These are phyloP conservation scores for Disparrhopalites patrizii DNA, from an alignment of 2,888 invertebrate genomes.

Conservation along the genomic window DNA sequence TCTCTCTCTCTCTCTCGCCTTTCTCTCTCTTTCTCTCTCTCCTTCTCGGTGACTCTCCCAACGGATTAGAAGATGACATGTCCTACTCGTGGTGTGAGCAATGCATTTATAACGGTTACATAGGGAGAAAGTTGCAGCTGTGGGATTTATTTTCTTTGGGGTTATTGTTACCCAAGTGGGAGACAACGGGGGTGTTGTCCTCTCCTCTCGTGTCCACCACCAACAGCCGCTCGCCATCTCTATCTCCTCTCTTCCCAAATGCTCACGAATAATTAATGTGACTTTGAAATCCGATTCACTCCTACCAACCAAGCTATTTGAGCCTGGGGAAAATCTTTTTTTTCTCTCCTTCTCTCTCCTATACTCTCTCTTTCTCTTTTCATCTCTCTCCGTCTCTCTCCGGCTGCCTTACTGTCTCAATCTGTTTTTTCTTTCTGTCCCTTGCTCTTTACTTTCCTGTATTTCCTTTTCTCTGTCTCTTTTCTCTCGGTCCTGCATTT, in stretches of 20 bases:
- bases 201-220: no score
- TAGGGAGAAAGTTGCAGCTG: conserved; percentile 14
- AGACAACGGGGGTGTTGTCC: no score
- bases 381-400: no score
- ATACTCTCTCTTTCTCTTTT: no score
- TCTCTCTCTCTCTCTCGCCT: neutral
- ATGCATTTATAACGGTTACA: conserved; percentile 25
- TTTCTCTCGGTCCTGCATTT: neutral
- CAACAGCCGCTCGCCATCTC: conserved; percentile 10
- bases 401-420: neutral
- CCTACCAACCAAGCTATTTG: neutral
- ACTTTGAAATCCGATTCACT: conserved; percentile 25
- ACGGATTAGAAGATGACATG: conserved; percentile 8
- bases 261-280: conserved; percentile 30
- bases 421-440: neutral
- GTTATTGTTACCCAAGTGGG: conserved; percentile 26
- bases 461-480: neutral
- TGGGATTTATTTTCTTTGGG: conserved; percentile 21
- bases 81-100: conserved; percentile 20
- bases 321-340: neutral
- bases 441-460: neutral
- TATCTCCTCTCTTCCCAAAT: conserved; percentile 18
- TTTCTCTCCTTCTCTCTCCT: no score
- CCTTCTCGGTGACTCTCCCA: neutral
- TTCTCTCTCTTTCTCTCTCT: neutral